Conservation (phyloP, 2,797 vertebrate genomes). For the Chlorospingus flavigularis region DNA sequence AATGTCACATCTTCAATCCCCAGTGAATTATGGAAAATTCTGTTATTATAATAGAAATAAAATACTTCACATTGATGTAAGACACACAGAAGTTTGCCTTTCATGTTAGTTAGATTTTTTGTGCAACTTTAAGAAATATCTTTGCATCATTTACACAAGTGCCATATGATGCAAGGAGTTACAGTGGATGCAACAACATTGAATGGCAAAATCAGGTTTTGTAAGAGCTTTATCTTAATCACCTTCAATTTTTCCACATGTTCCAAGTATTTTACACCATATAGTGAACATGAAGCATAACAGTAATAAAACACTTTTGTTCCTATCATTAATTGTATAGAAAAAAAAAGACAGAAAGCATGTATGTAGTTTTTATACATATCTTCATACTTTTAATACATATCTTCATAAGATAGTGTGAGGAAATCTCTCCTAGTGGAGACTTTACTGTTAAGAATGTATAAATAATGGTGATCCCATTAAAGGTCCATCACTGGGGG, state of each 20-base stretch:
- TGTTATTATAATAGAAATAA: neutral
- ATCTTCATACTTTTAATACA: neutral
- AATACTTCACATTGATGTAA: neutral
- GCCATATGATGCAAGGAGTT: conserved; percentile 6
- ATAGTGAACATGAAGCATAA: neutral
- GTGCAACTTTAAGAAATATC: conserved; percentile 1
- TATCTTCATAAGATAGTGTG: neutral
- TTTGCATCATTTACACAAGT: neutral
- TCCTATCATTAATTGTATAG: neutral
- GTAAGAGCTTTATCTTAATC: conserved; percentile 13
- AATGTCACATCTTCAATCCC: neutral
- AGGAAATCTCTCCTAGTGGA: neutral
- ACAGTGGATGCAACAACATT: neutral
- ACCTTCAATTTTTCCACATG: conserved; percentile 11
- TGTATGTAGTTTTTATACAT: too few species aligned
- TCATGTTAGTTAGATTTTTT: neutral
- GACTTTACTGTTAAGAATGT: neutral
- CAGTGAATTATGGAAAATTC: neutral
- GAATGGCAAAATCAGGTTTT: conserved; percentile 5
- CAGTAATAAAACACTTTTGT: neutral
- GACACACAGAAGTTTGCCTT: neutral
- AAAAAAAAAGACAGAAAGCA: neutral
- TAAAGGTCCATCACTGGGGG: neutral
- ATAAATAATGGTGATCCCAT: neutral
- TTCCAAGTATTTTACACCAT: neutral